Conservation (phyloP, 1,140 invertebrate genomes). For the Ephestia elutella region DNA sequence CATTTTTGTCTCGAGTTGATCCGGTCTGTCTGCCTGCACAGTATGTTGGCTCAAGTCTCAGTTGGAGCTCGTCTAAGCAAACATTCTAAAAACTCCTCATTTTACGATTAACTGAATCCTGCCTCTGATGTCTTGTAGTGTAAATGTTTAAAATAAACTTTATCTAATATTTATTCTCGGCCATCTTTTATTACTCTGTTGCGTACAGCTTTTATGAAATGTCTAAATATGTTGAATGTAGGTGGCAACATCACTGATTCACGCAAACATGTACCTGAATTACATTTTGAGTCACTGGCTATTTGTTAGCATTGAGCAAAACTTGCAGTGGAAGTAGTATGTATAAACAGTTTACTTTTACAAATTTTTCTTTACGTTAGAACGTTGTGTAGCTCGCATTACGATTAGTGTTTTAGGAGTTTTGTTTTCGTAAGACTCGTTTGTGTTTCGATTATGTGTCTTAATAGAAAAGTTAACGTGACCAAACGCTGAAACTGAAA, state of each 20-base stretch:
- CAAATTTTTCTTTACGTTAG: too few relatives aligned
- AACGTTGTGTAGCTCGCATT: too few relatives aligned
- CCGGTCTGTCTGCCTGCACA: not conserved
- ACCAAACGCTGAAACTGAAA: not conserved
- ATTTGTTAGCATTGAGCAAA: not conserved
- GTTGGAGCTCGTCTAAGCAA: slow-evolving; percentile 28
- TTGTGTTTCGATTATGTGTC: not conserved
- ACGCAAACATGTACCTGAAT: not conserved
- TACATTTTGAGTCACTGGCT: slow-evolving; percentile 1
- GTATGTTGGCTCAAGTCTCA: not conserved
- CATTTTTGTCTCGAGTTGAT: not conserved
- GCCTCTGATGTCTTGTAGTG: slow-evolving; percentile 3
- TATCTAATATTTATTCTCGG: slow-evolving; percentile 4
- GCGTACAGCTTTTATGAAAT: slow-evolving; percentile 2
- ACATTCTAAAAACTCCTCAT: slow-evolving; percentile 27
- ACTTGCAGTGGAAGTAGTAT: not conserved
- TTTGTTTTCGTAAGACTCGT: not conserved
- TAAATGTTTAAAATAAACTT: slow-evolving; percentile 5
- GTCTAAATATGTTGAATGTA: slow-evolving; percentile 2
- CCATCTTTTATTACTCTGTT: not conserved
- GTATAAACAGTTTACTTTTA: not conserved
- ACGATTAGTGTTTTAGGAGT: too few relatives aligned
- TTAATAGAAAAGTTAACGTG: slow-evolving; percentile 2
- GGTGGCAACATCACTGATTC: slow-evolving; percentile 1
- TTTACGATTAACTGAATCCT: slow-evolving; percentile 22